phyloP scores from a whole-genome alignment of 1,140 invertebrate species.

The Ylistrum balloti region DNA sequence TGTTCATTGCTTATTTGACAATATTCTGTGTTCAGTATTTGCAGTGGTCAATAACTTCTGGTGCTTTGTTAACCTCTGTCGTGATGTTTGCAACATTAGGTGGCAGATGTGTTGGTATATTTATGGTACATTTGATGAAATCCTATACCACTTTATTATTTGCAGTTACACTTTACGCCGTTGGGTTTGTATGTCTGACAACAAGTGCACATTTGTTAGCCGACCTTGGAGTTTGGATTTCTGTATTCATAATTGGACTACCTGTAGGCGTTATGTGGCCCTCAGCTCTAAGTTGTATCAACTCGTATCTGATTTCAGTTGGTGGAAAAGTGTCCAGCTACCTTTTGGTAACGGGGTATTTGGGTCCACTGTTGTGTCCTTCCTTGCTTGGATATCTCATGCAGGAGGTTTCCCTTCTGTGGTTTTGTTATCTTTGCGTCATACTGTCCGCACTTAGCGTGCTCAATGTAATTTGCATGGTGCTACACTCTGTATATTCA shows the following conservation, averaged over 20 bases:
- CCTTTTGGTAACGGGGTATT: background rate
- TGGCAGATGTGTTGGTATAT: background rate
- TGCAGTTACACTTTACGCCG: background rate
- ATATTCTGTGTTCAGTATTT: background rate
- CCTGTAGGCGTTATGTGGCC: background rate
- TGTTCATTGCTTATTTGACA: background rate
- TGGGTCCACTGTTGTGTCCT: background rate
- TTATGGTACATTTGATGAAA: background rate
- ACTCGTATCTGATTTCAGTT: background rate
- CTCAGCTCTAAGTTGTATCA: background rate
- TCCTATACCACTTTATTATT: background rate
- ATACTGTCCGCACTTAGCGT: background rate
- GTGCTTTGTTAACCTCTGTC: background rate
- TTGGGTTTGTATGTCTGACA: background rate
- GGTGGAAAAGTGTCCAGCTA: background rate
- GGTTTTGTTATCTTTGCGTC: background rate
- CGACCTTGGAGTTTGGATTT: background rate
- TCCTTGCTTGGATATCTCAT: background rate
- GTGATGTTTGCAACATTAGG: background rate
- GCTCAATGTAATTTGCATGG: background rate
- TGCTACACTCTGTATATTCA: too few species aligned
- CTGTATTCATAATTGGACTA: background rate
- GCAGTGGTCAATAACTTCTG: background rate
- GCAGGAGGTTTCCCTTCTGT: background rate
- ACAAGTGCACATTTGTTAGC: background rate